Conservation (phyloP, 2,113 vertebrate genomes). For the human region GRCh38 chr18:34612501-34613000, state of each 20-base stretch:
- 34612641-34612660: background rate
- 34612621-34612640: conserved; percentile 28
- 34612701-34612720: conserved; percentile 70
- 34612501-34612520: background rate
- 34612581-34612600: background rate
- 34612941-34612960: background rate
- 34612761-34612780: conserved; percentile 59
- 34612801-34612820: conserved; percentile 71
- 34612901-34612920: conserved; percentile 14
- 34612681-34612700: conserved; percentile 41
- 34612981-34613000: background rate
- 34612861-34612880: conserved; percentile 74
- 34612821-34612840: conserved; percentile 66
- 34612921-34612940: background rate
- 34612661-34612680: conserved; percentile 56
- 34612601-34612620: background rate
- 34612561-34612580: background rate
- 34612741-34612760: conserved; percentile 55
- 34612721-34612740: conserved; percentile 56
- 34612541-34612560: background rate
- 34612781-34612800: conserved; percentile 74
- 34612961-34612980: background rate
- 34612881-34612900: conserved; percentile 42
- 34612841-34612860: conserved; percentile 71
- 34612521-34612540: background rate